Evolutionary conservation across 1,140 invertebrate genomes (phyloP).

Genomic region (Agrilus planipennis): DNA sequence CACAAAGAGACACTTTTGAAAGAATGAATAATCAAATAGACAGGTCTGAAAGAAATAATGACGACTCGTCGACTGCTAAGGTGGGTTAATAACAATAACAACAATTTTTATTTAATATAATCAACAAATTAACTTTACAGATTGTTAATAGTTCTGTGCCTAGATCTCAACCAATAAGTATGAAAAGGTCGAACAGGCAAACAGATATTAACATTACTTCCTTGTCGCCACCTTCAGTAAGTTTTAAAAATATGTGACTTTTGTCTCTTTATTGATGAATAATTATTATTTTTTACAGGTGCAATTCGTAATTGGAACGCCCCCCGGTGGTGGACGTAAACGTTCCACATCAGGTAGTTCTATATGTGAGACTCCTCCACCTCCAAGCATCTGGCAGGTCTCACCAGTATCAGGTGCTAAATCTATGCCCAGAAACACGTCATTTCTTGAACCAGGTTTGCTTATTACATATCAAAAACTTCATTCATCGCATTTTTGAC

Average conservation of each 20-base stretch:
- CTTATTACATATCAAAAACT: no score
- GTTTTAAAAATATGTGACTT: slow-evolving; percentile 21
- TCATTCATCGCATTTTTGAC: no score
- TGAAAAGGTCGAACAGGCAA: slow-evolving; percentile 54
- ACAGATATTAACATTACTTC: slow-evolving; percentile 62
- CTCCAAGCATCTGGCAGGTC: slow-evolving; percentile 68
- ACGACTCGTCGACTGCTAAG: slow-evolving; percentile 15
- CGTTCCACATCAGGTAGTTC: slow-evolving; percentile 53
- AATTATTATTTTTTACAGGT: slow-evolving; percentile 37
- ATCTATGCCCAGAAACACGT: no score
- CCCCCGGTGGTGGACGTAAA: slow-evolving; percentile 53
- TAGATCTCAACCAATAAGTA: slow-evolving; percentile 70
- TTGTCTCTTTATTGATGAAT: slow-evolving; percentile 10
- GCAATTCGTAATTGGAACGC: slow-evolving; percentile 84
- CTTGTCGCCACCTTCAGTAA: slow-evolving; percentile 76
- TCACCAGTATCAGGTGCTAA: slow-evolving; percentile 46
- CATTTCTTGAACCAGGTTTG: no score
- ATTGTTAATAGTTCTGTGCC: slow-evolving; percentile 44
- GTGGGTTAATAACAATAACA: no score
- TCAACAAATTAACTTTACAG: slow-evolving; percentile 12
- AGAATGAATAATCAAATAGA: slow-evolving; percentile 22
- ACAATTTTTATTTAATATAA: background rate
- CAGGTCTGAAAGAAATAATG: slow-evolving; percentile 15
- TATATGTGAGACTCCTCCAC: slow-evolving; percentile 60
- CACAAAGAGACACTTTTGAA: slow-evolving; percentile 45